A percentile compares a stretch with the other conserved stretches of the same genome.
Conservation (phyloP, 2,113 vertebrate genomes). For the Psittacula cyanocephala region DNA sequence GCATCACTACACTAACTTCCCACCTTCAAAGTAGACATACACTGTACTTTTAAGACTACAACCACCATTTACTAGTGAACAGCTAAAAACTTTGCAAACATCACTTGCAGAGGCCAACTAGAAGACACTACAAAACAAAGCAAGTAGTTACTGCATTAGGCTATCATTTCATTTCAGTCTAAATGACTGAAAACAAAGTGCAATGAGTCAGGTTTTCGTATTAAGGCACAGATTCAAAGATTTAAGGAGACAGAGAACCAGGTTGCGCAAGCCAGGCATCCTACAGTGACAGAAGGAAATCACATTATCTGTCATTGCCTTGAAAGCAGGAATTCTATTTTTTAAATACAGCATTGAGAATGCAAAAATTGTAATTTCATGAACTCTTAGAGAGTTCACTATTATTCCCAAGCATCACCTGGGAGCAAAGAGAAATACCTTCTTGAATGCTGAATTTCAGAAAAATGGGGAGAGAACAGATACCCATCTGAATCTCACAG, state of each 20-base stretch:
- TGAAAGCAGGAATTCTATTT: background rate
- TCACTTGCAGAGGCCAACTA: background rate
- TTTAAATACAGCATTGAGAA: background rate
- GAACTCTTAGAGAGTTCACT: background rate
- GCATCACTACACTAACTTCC: background rate
- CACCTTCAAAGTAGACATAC: background rate
- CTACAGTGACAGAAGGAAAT: background rate
- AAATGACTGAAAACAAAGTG: background rate
- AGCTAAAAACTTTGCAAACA: background rate
- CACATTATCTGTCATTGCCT: background rate
- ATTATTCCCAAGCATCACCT: background rate
- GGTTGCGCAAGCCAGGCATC: background rate
- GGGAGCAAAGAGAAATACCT: background rate
- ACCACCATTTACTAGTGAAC: background rate
- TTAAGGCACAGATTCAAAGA: background rate
- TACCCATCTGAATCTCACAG: background rate
- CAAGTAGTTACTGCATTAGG: fast-evolving
- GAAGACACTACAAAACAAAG: background rate
- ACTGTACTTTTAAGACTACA: background rate
- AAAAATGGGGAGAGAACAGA: background rate
- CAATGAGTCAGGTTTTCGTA: background rate
- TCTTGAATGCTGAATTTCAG: background rate
- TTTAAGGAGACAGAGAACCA: background rate
- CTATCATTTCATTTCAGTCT: background rate
- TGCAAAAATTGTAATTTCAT: background rate